Base-by-base conservation (phyloP, 2,797 vertebrate genomes). In the Karalla daura region DNA sequence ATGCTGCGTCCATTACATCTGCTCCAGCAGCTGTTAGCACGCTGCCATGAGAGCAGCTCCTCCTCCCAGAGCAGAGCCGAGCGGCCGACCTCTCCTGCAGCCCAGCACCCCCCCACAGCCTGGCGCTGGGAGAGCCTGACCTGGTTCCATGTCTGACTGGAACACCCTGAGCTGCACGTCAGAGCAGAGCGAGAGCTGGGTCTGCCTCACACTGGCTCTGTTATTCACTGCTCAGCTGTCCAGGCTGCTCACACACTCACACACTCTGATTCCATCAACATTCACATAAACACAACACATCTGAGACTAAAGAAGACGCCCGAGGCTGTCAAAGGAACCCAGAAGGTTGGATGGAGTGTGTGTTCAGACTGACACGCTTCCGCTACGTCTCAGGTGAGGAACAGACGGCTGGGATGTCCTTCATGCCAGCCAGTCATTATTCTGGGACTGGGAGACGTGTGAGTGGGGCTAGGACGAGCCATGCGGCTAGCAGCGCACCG, bases 81-180 rank as follows among this genome's bases (percentile, higher is more conserved):
- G 55, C 45, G 10, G 1, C 5, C 41, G 2, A 24, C 53, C 5
- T 55, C n/a, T 37, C 43, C 28, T 49, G 30, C 12, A n/a, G n/a
- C 2, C 12, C 46, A 1, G 24, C 46, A 12, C n/a, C n/a, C n/a
- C n/a, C n/a, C n/a, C n/a, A n/a, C 17, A 2, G 5, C 40, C 33
- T 20, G 56, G 32, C 10, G 23, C 28, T 23, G 41, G 53, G 59
- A 67, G 61, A 68, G 58, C 30, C 73, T 62, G 63, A 80, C 74
- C 74, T 30, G 17, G 33, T 61, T 60, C 47, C 44, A 59, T 5
- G 17, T 18, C 53, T 60, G 21, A n/a, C 14, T 23, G 23, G 15
- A 39, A 40, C 1, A 21, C 3, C 24, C 59, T 68, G 8, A 37
- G 27, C 47, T 18, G 39, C 28, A 37, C 21, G 28, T 41, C 49